These are phyloP conservation scores for Dipodomys spectabilis DNA, from an alignment of 2,113 vertebrate genomes.

Conservation along the genomic window DNA sequence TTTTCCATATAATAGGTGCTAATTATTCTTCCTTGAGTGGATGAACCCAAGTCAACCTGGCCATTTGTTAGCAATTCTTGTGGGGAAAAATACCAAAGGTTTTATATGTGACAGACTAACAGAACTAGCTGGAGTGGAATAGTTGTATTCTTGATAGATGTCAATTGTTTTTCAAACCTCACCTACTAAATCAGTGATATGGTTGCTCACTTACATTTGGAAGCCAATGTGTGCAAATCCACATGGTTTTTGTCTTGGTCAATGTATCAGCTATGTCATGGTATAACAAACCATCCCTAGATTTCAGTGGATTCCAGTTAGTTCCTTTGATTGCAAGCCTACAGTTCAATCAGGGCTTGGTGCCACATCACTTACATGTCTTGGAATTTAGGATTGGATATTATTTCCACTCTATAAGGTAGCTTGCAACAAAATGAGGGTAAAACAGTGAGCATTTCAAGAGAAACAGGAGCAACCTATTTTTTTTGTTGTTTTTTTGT, in stretches of 20 bases:
- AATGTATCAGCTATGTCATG: neutral
- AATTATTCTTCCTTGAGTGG: conserved; percentile 55
- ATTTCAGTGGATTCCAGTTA: neutral
- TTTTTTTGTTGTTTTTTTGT: neutral
- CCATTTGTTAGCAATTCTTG: conserved; percentile 60
- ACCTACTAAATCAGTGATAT: neutral
- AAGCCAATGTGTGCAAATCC: conserved; percentile 2
- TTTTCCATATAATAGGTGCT: conserved; percentile 39
- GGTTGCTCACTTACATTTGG: conserved; percentile 51
- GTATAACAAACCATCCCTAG: neutral
- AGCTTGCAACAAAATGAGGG: neutral
- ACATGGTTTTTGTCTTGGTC: neutral
- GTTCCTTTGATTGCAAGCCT: conserved; percentile 31
- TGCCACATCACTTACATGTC: neutral
- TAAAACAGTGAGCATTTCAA: neutral
- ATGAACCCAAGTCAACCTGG: conserved; percentile 50
- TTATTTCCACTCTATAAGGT: neutral
- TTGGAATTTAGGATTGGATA: neutral
- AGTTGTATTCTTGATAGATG: conserved; percentile 40
- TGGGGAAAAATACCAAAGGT: neutral
- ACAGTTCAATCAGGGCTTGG: neutral
- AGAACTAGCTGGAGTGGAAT: conserved; percentile 41
- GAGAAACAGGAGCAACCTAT: conserved; percentile 24
- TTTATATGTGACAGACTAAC: conserved; percentile 37
- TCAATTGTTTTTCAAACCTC: conserved; percentile 45